Evolutionary conservation across 1,140 invertebrate genomes (phyloP).

Genomic region (silkworm (Bombyx mori)): DNA sequence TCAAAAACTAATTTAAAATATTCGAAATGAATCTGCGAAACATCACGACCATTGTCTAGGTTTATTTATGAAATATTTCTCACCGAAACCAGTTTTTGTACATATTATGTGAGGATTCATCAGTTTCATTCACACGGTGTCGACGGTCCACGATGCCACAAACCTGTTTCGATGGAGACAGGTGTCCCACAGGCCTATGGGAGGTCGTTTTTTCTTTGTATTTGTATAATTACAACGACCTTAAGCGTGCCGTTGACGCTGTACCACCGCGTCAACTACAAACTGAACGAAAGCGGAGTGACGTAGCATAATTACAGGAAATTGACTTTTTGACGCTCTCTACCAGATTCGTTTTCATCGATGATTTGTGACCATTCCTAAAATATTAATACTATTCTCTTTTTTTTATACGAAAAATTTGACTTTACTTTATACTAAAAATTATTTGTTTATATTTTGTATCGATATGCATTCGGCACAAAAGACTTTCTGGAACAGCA

Average conservation of each 20-base stretch:
- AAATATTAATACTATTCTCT: no score
- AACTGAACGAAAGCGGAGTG: background rate
- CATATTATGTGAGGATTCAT: conserved; percentile 44
- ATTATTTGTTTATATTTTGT: conserved; percentile 41
- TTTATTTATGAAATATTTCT: conserved; percentile 22
- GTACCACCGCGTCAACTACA: no score
- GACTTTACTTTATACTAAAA: conserved; percentile 21
- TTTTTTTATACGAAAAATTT: conserved; percentile 6
- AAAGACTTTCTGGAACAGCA: conserved; percentile 31
- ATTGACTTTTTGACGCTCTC: conserved; percentile 9
- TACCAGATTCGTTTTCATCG: conserved; percentile 8
- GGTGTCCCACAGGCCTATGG: conserved; percentile 29
- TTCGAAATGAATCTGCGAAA: no score
- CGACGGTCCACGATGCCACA: conserved; percentile 20
- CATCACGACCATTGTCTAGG: conserved; percentile 9
- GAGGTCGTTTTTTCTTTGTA: conserved; percentile 22
- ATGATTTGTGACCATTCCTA: no score
- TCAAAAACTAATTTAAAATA: background rate
- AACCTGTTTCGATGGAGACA: conserved; percentile 55
- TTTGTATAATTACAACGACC: conserved; percentile 20
- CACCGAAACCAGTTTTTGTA: conserved; percentile 38
- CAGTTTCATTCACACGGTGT: conserved; percentile 53
- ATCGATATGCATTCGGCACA: conserved; percentile 23
- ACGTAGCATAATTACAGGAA: conserved; percentile 11
- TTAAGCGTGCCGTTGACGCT: conserved; percentile 16